Evolutionary conservation across 1,140 invertebrate species (phyloP).

Genomic region (Pectinophora gossypiella): DNA sequence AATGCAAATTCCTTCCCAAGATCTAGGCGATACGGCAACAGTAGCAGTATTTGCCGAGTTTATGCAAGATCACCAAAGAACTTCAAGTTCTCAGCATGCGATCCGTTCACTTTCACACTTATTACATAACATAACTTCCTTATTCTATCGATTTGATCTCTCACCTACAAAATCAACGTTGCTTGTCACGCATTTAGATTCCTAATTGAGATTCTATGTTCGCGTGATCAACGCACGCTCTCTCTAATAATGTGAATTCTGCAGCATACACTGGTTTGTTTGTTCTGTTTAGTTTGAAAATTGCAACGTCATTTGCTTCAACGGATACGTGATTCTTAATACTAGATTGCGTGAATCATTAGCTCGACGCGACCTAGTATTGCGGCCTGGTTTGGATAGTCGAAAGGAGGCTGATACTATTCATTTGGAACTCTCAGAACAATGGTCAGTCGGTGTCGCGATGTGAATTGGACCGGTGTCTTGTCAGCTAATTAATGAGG

Average conservation of each 20-base stretch:
- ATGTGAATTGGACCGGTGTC: too few relatives aligned
- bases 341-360: neutral
- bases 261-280: neutral
- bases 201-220: conserved; percentile 50
- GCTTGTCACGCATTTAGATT: conserved; percentile 23
- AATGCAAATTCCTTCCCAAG: neutral
- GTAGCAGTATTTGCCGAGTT: neutral
- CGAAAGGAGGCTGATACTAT: conserved; percentile 14
- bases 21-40: neutral
- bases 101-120: conserved; percentile 32
- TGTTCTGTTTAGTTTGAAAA: neutral
- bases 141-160: conserved; percentile 30
- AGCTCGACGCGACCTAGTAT: conserved; percentile 27
- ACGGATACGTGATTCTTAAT: neutral
- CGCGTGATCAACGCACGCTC: conserved; percentile 29
- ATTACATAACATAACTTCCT: conserved; percentile 30
- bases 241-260: neutral
- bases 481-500: too few relatives aligned
- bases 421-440: conserved; percentile 10
- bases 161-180: conserved; percentile 14
- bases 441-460: conserved; percentile 8
- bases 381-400: conserved; percentile 34
- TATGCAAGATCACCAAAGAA: neutral
- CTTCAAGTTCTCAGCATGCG: conserved; percentile 22
- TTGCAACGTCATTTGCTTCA: neutral